These are phyloP conservation scores for Gallinago media DNA, from an alignment of 2,113 vertebrate species.

Conservation along the genomic window DNA sequence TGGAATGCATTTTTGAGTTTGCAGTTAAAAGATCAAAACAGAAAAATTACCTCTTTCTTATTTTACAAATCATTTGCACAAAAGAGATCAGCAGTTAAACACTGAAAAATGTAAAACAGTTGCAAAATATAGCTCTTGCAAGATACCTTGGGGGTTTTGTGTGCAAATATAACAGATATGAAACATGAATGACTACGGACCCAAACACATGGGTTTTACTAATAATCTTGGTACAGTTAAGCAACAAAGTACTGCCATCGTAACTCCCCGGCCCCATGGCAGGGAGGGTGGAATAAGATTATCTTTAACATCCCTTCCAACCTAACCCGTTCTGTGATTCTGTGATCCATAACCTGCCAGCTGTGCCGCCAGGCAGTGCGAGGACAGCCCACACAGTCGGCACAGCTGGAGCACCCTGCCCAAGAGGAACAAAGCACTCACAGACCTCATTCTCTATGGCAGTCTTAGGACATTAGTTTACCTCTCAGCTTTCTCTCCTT, in stretches of 20 bases:
- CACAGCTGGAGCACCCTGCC: no score
- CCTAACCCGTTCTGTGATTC: no score
- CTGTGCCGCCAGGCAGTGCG: neutral
- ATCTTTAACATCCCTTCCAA: no score
- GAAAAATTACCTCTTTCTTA: neutral
- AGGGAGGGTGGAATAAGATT: no score
- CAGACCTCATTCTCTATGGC: neutral
- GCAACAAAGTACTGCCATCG: neutral
- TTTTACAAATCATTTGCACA: neutral
- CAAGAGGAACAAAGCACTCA: neutral
- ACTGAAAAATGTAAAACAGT: neutral
- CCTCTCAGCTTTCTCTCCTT: neutral
- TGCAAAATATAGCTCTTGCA: neutral
- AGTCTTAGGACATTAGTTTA: neutral
- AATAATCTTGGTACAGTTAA: neutral
- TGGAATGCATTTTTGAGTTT: neutral
- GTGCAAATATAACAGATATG: neutral
- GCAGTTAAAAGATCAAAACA: neutral
- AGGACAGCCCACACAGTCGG: neutral
- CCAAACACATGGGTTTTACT: neutral
- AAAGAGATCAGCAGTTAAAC: neutral
- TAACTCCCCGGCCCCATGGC: fast-evolving
- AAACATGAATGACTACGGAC: neutral
- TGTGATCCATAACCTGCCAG: neutral
- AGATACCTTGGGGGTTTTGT: neutral